These are phyloP conservation scores for Ovibos moschatus DNA, from an alignment of 2,113 vertebrate genomes.

Conservation along the genomic window DNA sequence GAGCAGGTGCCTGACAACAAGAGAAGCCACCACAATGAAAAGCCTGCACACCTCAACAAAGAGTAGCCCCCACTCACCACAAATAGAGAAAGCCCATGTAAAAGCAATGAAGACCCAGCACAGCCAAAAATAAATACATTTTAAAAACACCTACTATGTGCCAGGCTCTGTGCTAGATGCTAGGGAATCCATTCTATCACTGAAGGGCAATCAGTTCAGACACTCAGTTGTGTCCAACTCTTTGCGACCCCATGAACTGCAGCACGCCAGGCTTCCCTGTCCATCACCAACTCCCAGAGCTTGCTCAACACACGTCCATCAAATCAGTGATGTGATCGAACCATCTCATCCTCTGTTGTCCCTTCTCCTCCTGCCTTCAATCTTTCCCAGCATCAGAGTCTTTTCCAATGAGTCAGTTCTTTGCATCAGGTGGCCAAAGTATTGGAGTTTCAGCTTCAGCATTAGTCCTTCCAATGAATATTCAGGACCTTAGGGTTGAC, in stretches of 20 bases:
- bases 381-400: not conserved
- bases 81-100: not conserved
- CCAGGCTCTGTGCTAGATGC: not conserved
- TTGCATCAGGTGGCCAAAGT: not conserved
- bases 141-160: not conserved
- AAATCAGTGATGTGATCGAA: not conserved
- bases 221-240: not conserved
- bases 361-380: not conserved
- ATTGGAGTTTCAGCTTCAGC: not conserved
- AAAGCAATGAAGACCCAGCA: not conserved
- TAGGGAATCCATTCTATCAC: not conserved
- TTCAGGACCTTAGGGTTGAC: not conserved
- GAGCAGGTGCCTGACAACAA: not conserved
- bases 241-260: not conserved
- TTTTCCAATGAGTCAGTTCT: not conserved
- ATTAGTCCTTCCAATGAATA: not conserved
- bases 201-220: not conserved
- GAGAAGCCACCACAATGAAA: not conserved
- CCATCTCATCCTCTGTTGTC: not conserved
- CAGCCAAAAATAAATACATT: not conserved
- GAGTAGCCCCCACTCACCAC: not conserved
- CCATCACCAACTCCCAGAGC: not conserved
- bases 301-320: not conserved
- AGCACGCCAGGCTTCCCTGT: not conserved
- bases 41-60: not conserved